phyloP scores from a whole-genome alignment of 2,113 vertebrate species.

The Gopherus evgoodei region DNA sequence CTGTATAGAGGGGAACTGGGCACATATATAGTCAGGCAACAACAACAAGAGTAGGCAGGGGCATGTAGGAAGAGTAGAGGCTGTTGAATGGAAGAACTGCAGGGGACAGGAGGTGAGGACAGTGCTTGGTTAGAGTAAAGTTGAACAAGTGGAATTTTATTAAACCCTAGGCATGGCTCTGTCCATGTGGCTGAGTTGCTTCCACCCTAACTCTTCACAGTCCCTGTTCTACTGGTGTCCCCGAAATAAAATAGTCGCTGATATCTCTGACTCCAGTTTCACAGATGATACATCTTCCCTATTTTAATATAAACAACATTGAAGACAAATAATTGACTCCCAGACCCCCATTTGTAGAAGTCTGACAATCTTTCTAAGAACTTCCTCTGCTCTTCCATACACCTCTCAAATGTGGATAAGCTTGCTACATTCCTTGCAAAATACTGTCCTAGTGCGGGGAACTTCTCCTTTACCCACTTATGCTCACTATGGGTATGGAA shows the following conservation, averaged over 20 bases:
- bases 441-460: too few species aligned
- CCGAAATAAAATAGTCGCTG: neutral
- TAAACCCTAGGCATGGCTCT: neutral
- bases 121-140: neutral
- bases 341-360: neutral
- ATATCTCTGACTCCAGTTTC: neutral
- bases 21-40: neutral
- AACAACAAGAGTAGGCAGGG: accelerated
- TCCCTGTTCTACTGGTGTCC: neutral
- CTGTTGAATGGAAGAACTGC: neutral
- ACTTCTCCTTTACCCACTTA: too few species aligned
- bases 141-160: neutral
- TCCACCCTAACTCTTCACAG: neutral
- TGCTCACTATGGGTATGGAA: too few species aligned
- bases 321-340: neutral
- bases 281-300: neutral
- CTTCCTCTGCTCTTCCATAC: neutral
- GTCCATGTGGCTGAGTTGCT: neutral
- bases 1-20: neutral
- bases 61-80: neutral
- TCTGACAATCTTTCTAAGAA: neutral
- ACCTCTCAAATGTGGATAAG: too few species aligned
- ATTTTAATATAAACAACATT: neutral
- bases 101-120: neutral
- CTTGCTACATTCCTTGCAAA: too few species aligned